These are phyloP conservation scores for Nowickia ferox DNA, from an alignment of 2,888 invertebrate genomes.

Conservation along the genomic window DNA sequence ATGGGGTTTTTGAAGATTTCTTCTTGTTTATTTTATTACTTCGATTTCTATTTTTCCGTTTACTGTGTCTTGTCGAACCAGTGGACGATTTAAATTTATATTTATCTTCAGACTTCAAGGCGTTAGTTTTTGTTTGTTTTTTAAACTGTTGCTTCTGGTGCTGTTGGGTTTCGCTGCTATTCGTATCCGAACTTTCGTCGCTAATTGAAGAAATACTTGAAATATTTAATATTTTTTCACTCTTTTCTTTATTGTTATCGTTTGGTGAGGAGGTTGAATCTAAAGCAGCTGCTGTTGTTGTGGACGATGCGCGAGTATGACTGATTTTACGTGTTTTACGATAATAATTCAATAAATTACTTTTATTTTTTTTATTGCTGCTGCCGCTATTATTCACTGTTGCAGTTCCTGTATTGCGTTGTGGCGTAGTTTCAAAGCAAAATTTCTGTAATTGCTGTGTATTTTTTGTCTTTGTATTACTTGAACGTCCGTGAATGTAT, in stretches of 20 bases:
- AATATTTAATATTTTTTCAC: conserved; percentile 28
- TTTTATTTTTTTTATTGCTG: conserved; percentile 61
- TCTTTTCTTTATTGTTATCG: conserved; percentile 51
- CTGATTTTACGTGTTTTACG: conserved; percentile 81
- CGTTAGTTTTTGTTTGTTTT: conserved; percentile 66
- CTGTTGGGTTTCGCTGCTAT: conserved; percentile 67
- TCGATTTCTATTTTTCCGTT: conserved; percentile 65
- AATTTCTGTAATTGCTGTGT: conserved; percentile 60
- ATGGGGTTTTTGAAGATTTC: conserved; percentile 50
- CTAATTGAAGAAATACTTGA: conserved; percentile 46
- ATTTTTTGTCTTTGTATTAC: conserved; percentile 58
- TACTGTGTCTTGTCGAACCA: conserved; percentile 65
- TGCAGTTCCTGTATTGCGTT: conserved; percentile 45
- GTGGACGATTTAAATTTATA: conserved; percentile 66
- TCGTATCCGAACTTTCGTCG: conserved; percentile 74
- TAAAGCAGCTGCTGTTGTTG: conserved; percentile 52
- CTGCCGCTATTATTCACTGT: conserved; percentile 49
- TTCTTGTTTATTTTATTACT: conserved; percentile 63
- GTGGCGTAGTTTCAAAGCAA: conserved; percentile 57
- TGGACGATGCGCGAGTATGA: conserved; percentile 72
- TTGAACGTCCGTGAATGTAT: conserved; percentile 58
- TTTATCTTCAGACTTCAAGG: conserved; percentile 66
- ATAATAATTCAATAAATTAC: conserved; percentile 82
- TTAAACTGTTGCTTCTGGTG: conserved; percentile 46
- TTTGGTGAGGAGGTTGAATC: conserved; percentile 39